phyloP scores from a whole-genome alignment of 2,113 vertebrate genomes.

The Ariopsis seemanni region DNA sequence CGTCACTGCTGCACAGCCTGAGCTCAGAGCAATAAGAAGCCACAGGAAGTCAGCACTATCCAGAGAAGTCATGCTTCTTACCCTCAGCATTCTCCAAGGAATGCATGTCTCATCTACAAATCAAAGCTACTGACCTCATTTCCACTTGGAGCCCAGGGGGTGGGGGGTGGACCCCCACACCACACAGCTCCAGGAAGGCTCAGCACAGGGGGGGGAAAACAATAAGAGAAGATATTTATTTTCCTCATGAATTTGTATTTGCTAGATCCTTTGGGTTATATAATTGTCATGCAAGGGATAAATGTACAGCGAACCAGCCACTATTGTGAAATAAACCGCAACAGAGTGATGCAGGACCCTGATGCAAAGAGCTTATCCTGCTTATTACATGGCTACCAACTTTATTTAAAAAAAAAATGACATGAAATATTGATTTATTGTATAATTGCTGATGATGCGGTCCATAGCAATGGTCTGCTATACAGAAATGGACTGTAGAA shows the following conservation, averaged over 20 bases:
- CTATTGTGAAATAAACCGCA: no score
- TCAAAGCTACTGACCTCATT: conserved; percentile 39
- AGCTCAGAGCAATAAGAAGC: conserved; percentile 22
- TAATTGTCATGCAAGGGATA: no score
- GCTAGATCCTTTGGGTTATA: neutral
- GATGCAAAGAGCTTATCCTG: no score
- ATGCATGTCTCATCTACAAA: conserved; percentile 45
- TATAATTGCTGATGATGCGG: no score
- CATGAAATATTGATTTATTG: no score
- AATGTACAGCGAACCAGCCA: no score
- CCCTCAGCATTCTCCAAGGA: conserved; percentile 30
- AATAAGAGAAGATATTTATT: neutral
- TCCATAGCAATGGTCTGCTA: no score
- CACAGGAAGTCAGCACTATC: conserved; percentile 32
- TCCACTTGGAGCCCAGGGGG: neutral
- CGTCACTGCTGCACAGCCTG: neutral
- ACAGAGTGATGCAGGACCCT: no score
- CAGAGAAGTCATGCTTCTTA: conserved; percentile 29
- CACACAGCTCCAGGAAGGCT: neutral
- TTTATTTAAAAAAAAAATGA: neutral
- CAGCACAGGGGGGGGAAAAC: neutral
- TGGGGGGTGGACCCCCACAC: neutral
- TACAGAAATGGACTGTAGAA: no score
- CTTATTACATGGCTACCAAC: no score
- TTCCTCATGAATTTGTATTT: no score